These are phyloP conservation scores for Catocala sponsa DNA, from an alignment of 2,888 invertebrate genomes.

Conservation along the genomic window DNA sequence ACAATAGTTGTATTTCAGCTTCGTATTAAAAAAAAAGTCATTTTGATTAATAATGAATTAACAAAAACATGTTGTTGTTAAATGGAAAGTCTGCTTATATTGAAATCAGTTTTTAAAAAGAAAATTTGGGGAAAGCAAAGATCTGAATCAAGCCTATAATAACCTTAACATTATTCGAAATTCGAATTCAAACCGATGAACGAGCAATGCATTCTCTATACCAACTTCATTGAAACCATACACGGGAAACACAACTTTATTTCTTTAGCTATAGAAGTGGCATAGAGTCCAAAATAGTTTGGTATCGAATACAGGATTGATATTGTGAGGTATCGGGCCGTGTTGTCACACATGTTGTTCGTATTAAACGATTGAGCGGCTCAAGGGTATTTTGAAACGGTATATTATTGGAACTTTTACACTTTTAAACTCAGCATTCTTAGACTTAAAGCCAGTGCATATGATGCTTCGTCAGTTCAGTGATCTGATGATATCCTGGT, in stretches of 20 bases:
- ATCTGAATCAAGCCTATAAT: conserved; percentile 24
- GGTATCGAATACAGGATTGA: conserved; percentile 56
- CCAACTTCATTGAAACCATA: conserved; percentile 15
- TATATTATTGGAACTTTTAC: not conserved
- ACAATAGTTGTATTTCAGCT: too few relatives aligned
- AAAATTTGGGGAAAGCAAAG: too few relatives aligned
- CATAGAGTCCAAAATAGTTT: conserved; percentile 20
- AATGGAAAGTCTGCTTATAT: too few relatives aligned
- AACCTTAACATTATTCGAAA: conserved; percentile 55
- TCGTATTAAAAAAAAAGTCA: too few relatives aligned
- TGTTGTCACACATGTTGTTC: conserved; percentile 65
- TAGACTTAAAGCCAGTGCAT: too few relatives aligned
- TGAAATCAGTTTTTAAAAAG: too few relatives aligned
- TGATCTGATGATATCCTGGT: too few relatives aligned
- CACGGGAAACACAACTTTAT: conserved; percentile 36
- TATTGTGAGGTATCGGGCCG: conserved; percentile 64
- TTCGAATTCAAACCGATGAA: conserved; percentile 65
- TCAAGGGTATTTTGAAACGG: conserved; percentile 30
- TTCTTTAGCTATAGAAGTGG: accelerated
- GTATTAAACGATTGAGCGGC: conserved; percentile 50
- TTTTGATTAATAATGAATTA: too few relatives aligned
- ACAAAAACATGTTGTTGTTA: too few relatives aligned
- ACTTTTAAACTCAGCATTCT: not conserved
- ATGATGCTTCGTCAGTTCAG: too few relatives aligned
- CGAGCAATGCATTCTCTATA: conserved; percentile 57